Base-by-base conservation (phyloP, 2,113 vertebrate genomes). In the Forbesichthys papilliferus region DNA sequence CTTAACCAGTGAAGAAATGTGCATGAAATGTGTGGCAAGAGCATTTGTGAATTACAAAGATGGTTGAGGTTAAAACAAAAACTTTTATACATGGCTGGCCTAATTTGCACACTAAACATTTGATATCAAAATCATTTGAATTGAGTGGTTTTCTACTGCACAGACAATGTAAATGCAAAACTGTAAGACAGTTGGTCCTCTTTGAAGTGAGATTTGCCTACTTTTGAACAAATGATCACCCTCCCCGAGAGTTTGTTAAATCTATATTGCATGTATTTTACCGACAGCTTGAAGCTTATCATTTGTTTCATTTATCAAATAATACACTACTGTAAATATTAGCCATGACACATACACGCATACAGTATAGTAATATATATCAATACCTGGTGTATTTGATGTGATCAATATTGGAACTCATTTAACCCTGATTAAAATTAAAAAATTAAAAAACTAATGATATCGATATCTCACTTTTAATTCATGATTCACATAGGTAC, bases 241-340 rank as follows among this genome's bases (percentile, higher is more conserved):
- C 27, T 27, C 27, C 27, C 27, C 2, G 27, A 27, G 27, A 27
- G 27, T 27, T 27, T 27, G 27, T 27, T 27, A 6, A 42, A 42
- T 42, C 36, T 42, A 42, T 42, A 42, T 7, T 42, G 36, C 36
- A 42, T 42, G 36, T 42, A 42, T 42, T 42, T 42, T 42, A 42
- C 36, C 36, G 36, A 42, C 7, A 42, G 36, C 36, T 4, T 42
- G 9, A 36, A 6, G 42, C 16, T 12, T 9, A 16, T 18, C 34
- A 56, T 70, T 64, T 75, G 60, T 5, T 20, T 14, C 34, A 56
- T 69, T 67, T 72, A 61, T 79, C 46, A 60, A 62, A 11, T 9
- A 49, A 71, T 51, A 9, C 53, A 52, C 73, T 53, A 71, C 11
- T 92, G 85, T 91, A 90, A 81, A 88, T 89, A 90, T 71, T 62